phyloP scores from a whole-genome alignment of 2,797 vertebrate genomes.

The Betta splendens region DNA sequence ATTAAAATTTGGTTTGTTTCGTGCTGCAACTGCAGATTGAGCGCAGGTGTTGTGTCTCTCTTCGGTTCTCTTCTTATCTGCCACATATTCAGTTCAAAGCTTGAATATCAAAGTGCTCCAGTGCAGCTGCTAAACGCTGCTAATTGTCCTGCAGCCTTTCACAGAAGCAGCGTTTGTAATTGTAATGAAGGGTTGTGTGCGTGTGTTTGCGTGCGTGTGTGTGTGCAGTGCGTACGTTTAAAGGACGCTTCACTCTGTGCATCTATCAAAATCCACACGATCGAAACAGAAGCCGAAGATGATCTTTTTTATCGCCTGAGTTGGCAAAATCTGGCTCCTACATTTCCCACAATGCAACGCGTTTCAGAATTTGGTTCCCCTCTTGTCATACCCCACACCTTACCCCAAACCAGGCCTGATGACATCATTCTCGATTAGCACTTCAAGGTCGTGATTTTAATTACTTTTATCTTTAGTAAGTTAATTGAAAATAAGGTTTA shows the following conservation, averaged over 20 bases:
- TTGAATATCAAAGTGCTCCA: conserved; percentile 27
- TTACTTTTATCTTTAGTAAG: too few relatives aligned
- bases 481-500: too few relatives aligned
- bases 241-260: too few relatives aligned
- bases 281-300: neutral
- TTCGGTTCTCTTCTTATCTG: neutral
- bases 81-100: conserved; percentile 19
- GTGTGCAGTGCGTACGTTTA: neutral
- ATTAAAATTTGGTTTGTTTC: neutral
- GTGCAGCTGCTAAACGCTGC: conserved; percentile 14
- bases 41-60: conserved; percentile 1
- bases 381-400: neutral
- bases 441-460: too few relatives aligned
- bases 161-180: conserved; percentile 10
- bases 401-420: too few relatives aligned
- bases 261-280: neutral
- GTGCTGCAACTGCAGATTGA: conserved; percentile 17
- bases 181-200: conserved; percentile 21
- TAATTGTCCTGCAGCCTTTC: conserved; percentile 7
- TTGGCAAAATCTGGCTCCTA: neutral
- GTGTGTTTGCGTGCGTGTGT: too few relatives aligned
- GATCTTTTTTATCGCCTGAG: neutral
- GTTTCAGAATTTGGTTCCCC: too few relatives aligned
- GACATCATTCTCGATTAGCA: too few relatives aligned
- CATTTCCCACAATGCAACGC: conserved; percentile 3